Evolutionary conservation across 2,888 invertebrate genomes (phyloP), one percentile per base, ranked within the genome.

Genomic region (Drosophila colorata): DNA sequence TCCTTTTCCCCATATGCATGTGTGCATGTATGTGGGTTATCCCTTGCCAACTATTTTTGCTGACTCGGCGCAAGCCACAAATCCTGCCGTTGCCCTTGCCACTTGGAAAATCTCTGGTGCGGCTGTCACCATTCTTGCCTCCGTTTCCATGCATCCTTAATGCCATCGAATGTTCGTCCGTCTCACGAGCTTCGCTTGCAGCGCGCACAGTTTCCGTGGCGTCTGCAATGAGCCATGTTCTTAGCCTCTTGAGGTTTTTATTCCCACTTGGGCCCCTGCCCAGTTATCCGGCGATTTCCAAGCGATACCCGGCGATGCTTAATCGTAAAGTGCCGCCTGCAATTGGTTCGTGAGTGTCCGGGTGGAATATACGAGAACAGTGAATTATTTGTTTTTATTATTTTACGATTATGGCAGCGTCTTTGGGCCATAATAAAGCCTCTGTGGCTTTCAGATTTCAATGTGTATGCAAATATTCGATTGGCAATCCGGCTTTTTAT

Each of bases 381-480:
- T 64, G 66, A 79, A 82, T 74, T 74, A 73, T 82, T 76, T 79
- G 66, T 58, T 69, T 71, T 66, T 70, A 67, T 56, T 83, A 67
- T 56, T 83, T 82, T 86, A 88, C 83, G 83, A 74, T 88, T 86
- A 83, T 85, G 63, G 61, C 67, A 61, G 55, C 48, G 77, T 63
- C 49, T 59, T 67, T 53, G 41, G 70, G 35, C 55, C 58, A 70
- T 76, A 79, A 82, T 82, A 71, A 74, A 67, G 60, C 65, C 33
- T 40, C 11, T 11, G 76, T 63, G 83, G 74, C 88, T 77, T 86
- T 86, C 87, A 74, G 44, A 72, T 68, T 82, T 83, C 80, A 70
- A 83, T 82, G 87, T 65, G 49, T 72, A 86, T 86, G 83, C 88
- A 84, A 84, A 81, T 83, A 86, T 52, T 40, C 56, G 53, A 74